These are phyloP conservation scores for Callinectes sapidus DNA, from an alignment of 2,888 invertebrate species.

Conservation along the genomic window DNA sequence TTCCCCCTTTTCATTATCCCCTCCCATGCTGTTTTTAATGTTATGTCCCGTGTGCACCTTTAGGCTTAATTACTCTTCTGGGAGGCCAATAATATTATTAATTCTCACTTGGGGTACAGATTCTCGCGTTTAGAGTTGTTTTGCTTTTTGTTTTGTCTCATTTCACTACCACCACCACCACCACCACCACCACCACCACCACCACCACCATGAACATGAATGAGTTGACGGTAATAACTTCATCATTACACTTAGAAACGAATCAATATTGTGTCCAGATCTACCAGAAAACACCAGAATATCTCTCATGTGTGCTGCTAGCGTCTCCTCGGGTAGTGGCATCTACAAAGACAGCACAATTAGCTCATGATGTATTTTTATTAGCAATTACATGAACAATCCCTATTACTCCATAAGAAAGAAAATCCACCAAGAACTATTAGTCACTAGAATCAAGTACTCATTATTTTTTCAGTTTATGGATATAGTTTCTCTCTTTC, in stretches of 20 bases:
- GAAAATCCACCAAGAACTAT: background rate
- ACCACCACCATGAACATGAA: background rate
- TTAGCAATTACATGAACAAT: too few relatives aligned
- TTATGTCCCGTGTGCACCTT: constrained; percentile 14
- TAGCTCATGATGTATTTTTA: too few relatives aligned
- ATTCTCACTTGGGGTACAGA: constrained; percentile 3
- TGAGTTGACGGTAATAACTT: too few relatives aligned
- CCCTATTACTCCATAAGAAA: background rate
- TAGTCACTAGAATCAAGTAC: too few relatives aligned
- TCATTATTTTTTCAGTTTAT: background rate
- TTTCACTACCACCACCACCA: background rate
- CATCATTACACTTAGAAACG: too few relatives aligned
- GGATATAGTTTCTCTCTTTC: background rate
- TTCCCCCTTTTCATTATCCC: background rate
- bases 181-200: background rate
- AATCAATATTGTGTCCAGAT: background rate
- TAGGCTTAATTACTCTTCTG: constrained; percentile 16
- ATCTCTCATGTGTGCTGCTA: background rate
- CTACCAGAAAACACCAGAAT: background rate
- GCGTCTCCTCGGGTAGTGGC: background rate
- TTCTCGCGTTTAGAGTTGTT: background rate
- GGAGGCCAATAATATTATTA: background rate
- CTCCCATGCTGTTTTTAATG: background rate
- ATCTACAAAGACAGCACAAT: too few relatives aligned
- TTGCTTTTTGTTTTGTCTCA: background rate